Percentiles rank a stretch among this genome's conserved stretches.
phyloP scores from a whole-genome alignment of 2,797 vertebrate species.

The Clarias laeviceps region DNA sequence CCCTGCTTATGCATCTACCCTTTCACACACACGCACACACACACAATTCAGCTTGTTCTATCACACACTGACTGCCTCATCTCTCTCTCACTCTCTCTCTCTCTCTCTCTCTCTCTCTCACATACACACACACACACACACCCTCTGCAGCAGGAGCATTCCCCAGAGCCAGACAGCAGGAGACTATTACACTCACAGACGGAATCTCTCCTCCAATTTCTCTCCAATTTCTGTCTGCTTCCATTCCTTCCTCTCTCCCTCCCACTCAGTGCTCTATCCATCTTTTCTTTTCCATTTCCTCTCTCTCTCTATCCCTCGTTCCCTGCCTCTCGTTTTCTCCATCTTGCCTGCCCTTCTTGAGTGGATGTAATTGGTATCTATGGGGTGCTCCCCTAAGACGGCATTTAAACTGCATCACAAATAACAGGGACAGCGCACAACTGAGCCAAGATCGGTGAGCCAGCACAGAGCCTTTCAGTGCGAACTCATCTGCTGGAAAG shows the following conservation, averaged over 20 bases:
- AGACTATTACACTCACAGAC: slow-evolving; percentile 81
- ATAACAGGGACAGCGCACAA: slow-evolving; percentile 54
- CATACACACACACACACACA: too few relatives aligned
- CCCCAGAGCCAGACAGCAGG: slow-evolving; percentile 74
- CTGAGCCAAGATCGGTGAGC: slow-evolving; percentile 29
- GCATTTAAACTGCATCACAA: slow-evolving; percentile 75
- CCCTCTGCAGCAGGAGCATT: slow-evolving; percentile 74
- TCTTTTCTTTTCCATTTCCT: slow-evolving; percentile 11
- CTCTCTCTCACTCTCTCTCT: slow-evolving; percentile 65
- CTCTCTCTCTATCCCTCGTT: neutral
- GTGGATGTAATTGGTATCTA: slow-evolving; percentile 81
- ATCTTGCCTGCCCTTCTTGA: slow-evolving; percentile 66
- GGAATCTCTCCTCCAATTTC: slow-evolving; percentile 80
- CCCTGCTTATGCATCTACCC: slow-evolving; percentile 28
- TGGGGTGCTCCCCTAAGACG: slow-evolving; percentile 77
- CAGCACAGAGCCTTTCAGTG: slow-evolving; percentile 12
- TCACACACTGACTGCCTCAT: slow-evolving; percentile 8
- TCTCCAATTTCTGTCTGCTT: slow-evolving; percentile 68
- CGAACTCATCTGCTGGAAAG: slow-evolving; percentile 15
- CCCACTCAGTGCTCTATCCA: slow-evolving; percentile 43
- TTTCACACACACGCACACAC: neutral
- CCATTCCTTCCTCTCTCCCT: slow-evolving; percentile 54
- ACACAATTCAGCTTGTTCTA: slow-evolving; percentile 41
- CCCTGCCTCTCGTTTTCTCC: slow-evolving; percentile 25
- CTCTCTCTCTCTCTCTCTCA: slow-evolving; percentile 27